Evolutionary conservation across 2,797 vertebrate species (phyloP).

Genomic region (Hirundo rustica): DNA sequence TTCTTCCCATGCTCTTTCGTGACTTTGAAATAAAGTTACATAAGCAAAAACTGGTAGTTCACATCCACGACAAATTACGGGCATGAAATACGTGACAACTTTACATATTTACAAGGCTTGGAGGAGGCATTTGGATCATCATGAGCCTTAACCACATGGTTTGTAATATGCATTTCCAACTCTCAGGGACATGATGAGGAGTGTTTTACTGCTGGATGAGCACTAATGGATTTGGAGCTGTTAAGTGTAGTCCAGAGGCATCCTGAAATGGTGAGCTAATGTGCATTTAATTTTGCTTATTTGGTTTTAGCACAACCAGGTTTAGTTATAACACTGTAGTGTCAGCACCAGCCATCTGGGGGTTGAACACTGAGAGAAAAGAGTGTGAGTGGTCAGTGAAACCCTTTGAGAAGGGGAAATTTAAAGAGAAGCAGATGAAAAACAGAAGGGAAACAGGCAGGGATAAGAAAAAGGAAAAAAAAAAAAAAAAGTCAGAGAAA

Average conservation of each 20-base stretch:
- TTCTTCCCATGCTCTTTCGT: neutral
- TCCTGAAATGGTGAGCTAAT: neutral
- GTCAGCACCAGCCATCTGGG: neutral
- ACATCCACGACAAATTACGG: neutral
- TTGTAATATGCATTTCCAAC: neutral
- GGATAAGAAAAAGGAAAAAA: neutral
- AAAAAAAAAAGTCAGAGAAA: neutral
- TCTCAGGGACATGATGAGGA: neutral
- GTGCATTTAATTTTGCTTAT: neutral
- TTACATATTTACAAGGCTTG: neutral
- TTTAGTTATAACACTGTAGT: neutral
- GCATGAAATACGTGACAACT: slow-evolving; percentile 11
- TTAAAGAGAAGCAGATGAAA: neutral
- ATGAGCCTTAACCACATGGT: neutral
- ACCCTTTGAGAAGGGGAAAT: neutral
- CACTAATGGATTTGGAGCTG: slow-evolving; percentile 19
- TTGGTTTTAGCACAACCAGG: neutral
- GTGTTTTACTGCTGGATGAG: slow-evolving; percentile 33
- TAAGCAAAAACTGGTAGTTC: neutral
- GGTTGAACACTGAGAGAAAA: neutral
- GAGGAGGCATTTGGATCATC: slow-evolving; percentile 9
- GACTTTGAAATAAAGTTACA: neutral
- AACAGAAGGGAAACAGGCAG: neutral
- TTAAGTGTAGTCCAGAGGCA: slow-evolving; percentile 7
- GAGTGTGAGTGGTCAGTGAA: neutral